Evolutionary conservation across 2,113 vertebrate genomes (phyloP).

Genomic region (Shinisaurus crocodilurus): DNA sequence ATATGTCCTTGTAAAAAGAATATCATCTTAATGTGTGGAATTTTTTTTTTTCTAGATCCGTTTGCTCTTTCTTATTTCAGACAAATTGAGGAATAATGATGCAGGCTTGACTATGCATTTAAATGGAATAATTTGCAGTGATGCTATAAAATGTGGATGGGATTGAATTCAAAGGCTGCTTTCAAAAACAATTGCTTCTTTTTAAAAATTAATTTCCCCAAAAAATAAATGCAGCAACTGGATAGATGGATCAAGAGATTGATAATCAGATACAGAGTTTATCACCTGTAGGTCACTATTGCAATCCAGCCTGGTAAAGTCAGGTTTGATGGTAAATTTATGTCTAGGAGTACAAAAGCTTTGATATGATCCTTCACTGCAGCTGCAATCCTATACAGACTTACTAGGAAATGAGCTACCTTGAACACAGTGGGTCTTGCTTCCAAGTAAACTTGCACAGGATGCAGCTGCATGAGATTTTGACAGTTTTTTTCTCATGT

Average conservation of each 20-base stretch:
- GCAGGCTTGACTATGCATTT: slow-evolving; percentile 69
- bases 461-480: not conserved
- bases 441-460: not conserved
- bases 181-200: slow-evolving; percentile 62
- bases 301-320: slow-evolving; percentile 12
- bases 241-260: slow-evolving; percentile 34
- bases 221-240: slow-evolving; percentile 60
- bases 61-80: slow-evolving; percentile 16
- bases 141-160: slow-evolving; percentile 37
- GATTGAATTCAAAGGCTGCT: slow-evolving; percentile 57
- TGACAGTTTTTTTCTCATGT: not conserved
- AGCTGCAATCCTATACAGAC: not conserved
- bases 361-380: not conserved
- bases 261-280: slow-evolving; percentile 35
- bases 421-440: not conserved
- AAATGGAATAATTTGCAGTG: slow-evolving; percentile 72
- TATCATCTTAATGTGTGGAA: slow-evolving; percentile 47
- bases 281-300: slow-evolving; percentile 26
- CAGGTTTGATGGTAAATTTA: slow-evolving; percentile 13
- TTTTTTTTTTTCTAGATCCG: slow-evolving; percentile 1
- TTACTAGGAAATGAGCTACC: not conserved
- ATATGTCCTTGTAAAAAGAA: slow-evolving; percentile 18
- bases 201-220: slow-evolving; percentile 44
- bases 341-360: not conserved
- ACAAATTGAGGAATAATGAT: slow-evolving; percentile 47